phyloP scores from a whole-genome alignment of 2,113 vertebrate species.

The Tympanuchus pallidicinctus region DNA sequence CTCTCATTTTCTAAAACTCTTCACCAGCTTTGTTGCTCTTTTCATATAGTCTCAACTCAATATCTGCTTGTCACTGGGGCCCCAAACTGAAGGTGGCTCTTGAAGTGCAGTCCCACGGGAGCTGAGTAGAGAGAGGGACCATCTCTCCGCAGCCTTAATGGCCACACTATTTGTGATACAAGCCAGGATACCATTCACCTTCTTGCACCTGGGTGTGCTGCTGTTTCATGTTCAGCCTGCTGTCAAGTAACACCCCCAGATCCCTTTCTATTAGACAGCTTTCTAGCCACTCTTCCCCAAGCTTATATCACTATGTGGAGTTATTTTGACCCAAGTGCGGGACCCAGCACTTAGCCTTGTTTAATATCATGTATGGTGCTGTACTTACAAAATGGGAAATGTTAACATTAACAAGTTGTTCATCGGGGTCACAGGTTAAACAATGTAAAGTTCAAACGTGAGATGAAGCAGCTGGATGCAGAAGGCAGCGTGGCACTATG shows the following conservation, averaged over 20 bases:
- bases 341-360: background rate
- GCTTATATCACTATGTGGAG: background rate
- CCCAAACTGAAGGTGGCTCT: background rate
- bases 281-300: background rate
- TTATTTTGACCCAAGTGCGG: background rate
- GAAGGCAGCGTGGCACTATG: background rate
- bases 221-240: background rate
- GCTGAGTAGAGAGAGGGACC: background rate
- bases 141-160: background rate
- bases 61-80: background rate
- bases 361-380: background rate
- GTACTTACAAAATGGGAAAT: background rate
- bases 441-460: background rate
- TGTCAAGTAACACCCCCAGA: background rate
- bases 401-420: background rate
- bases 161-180: background rate
- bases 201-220: background rate
- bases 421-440: background rate
- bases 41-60: background rate
- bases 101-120: background rate
- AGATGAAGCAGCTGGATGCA: background rate
- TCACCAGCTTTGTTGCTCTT: background rate
- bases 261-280: background rate
- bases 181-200: background rate
- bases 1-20: background rate